phyloP scores from a whole-genome alignment of 2,888 invertebrate genomes.

The Eupithecia vulgata region DNA sequence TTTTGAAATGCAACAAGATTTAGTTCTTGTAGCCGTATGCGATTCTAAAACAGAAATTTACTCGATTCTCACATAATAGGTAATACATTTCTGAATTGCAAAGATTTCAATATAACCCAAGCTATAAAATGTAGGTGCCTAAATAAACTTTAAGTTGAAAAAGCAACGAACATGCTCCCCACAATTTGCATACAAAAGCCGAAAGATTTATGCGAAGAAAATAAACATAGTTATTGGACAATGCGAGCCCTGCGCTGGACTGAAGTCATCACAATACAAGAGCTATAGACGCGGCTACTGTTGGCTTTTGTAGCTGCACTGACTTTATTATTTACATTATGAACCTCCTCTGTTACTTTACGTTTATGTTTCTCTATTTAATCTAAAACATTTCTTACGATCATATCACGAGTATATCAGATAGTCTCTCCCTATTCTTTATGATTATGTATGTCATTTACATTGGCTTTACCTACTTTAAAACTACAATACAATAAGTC shows the following conservation, averaged over 20 bases:
- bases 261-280: conserved; percentile 36
- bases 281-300: conserved; percentile 43
- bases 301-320: conserved; percentile 28
- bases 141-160: conserved; percentile 20
- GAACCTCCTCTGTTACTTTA: conserved; percentile 25
- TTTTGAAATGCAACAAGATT: background rate
- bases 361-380: conserved; percentile 15
- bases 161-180: conserved; percentile 53
- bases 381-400: conserved; percentile 14
- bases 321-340: conserved; percentile 27
- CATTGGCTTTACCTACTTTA: background rate
- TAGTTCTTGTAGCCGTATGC: background rate
- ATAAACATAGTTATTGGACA: conserved; percentile 65
- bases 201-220: conserved; percentile 49
- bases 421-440: background rate
- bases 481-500: background rate
- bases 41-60: background rate
- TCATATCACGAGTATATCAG: background rate
- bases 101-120: conserved; percentile 14
- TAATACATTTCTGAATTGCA: conserved; percentile 2
- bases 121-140: conserved; percentile 14
- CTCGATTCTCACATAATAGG: background rate
- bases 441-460: background rate
- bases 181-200: conserved; percentile 70
- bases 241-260: conserved; percentile 35